Evolutionary conservation across 2,113 vertebrate species (phyloP).

Genomic region (Plecotus auritus): DNA sequence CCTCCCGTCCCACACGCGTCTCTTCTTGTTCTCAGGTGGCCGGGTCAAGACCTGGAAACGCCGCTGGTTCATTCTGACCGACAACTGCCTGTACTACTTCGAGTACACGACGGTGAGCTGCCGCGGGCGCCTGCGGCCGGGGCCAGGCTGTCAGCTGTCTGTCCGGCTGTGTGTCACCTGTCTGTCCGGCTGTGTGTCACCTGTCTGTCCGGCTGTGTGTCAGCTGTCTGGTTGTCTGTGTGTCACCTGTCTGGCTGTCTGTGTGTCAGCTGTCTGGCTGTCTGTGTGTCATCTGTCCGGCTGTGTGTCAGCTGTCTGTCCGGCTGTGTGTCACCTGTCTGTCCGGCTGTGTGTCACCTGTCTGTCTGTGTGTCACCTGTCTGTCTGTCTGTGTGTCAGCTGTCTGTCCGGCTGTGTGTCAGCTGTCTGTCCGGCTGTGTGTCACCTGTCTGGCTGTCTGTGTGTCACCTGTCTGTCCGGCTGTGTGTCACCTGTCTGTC

Average conservation of each 20-base stretch:
- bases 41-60: slow-evolving; percentile 98
- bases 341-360: no score
- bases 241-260: accelerated
- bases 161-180: accelerated
- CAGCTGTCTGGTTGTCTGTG: background rate
- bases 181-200: accelerated
- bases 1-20: background rate
- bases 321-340: no score
- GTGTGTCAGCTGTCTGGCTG: no score
- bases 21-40: slow-evolving; percentile 86
- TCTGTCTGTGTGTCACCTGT: no score
- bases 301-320: no score
- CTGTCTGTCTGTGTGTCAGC: no score
- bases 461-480: no score
- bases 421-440: no score
- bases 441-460: no score
- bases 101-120: slow-evolving; percentile 96
- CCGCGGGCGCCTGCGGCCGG: accelerated
- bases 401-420: no score
- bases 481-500: no score
- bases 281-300: background rate
- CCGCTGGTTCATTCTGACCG: slow-evolving; percentile 98
- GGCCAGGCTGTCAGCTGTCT: no score
- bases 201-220: background rate
- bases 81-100: slow-evolving; percentile 99